phyloP scores from a whole-genome alignment of 2,888 invertebrate species.

The Agonum fuliginosum region DNA sequence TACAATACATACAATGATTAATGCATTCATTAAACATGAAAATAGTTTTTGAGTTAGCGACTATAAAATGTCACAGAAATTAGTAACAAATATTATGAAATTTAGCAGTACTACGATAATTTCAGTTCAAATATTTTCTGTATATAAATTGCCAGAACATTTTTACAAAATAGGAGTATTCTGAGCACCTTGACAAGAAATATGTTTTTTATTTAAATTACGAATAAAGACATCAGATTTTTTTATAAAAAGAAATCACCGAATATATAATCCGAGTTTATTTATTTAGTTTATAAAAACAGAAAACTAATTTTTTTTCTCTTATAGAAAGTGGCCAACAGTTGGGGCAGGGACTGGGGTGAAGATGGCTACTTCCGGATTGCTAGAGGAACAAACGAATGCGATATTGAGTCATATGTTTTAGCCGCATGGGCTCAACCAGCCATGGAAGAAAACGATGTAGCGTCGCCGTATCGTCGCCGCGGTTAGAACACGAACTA shows the following conservation, averaged over 20 bases:
- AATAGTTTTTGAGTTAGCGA: no score
- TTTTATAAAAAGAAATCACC: neutral
- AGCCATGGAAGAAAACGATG: conserved; percentile 64
- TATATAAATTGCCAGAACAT: no score
- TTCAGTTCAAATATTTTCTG: no score
- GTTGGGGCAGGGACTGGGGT: conserved; percentile 95
- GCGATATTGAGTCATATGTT: conserved; percentile 93
- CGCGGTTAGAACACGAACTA: conserved; percentile 31
- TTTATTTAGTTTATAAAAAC: neutral
- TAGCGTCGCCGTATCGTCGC: conserved; percentile 42
- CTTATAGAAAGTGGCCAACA: conserved; percentile 91
- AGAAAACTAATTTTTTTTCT: neutral
- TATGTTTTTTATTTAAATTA: no score
- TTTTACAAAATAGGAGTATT: no score
- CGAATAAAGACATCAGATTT: no score
- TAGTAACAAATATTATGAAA: no score
- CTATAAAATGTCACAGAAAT: no score
- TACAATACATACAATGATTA: no score
- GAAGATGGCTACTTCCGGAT: conserved; percentile 94
- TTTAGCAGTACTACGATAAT: no score
- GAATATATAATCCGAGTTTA: neutral
- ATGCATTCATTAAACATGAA: no score
- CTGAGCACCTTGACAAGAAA: no score
- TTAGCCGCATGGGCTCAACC: conserved; percentile 83
- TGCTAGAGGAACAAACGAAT: conserved; percentile 87